Evolutionary conservation across 2,888 invertebrate genomes (phyloP).

Genomic region (Oxytorus armatus): DNA sequence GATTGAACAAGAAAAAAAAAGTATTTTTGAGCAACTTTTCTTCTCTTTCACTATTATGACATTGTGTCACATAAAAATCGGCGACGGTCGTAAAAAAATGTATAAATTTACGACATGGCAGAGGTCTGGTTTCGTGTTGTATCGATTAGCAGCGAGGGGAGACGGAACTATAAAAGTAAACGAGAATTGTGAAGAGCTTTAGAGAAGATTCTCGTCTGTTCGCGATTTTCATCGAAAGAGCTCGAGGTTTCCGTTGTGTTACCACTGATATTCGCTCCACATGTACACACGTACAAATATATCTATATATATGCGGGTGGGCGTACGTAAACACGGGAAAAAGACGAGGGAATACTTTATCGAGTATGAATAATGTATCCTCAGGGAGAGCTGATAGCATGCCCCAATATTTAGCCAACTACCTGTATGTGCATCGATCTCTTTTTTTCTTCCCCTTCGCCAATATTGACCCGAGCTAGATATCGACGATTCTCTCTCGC

Average conservation of each 20-base stretch:
- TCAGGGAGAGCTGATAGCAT: slow-evolving; percentile 65
- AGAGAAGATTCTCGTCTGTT: slow-evolving; percentile 22
- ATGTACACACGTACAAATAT: neutral
- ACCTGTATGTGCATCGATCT: slow-evolving; percentile 34
- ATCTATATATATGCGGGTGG: slow-evolving; percentile 36
- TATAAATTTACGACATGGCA: neutral
- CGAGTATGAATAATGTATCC: slow-evolving; percentile 72
- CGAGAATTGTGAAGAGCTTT: slow-evolving; percentile 20
- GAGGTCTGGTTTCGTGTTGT: neutral
- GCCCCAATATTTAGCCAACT: slow-evolving; percentile 68
- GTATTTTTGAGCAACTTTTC: too few relatives aligned
- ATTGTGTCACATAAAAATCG: neutral
- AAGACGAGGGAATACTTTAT: slow-evolving; percentile 71
- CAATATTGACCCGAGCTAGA: slow-evolving; percentile 57
- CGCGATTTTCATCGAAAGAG: slow-evolving; percentile 35
- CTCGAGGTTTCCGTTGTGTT: slow-evolving; percentile 3
- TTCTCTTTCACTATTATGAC: neutral
- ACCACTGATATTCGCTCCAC: neutral
- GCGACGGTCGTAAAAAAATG: neutral
- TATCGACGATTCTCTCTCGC: slow-evolving; percentile 30
- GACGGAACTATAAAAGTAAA: neutral
- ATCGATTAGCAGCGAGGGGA: neutral
- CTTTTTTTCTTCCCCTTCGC: slow-evolving; percentile 25
- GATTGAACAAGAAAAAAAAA: too few relatives aligned
- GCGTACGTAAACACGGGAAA: slow-evolving; percentile 37